Evolutionary conservation across 1,140 invertebrate genomes (phyloP).

Genomic region (Xylocopa sonorina): DNA sequence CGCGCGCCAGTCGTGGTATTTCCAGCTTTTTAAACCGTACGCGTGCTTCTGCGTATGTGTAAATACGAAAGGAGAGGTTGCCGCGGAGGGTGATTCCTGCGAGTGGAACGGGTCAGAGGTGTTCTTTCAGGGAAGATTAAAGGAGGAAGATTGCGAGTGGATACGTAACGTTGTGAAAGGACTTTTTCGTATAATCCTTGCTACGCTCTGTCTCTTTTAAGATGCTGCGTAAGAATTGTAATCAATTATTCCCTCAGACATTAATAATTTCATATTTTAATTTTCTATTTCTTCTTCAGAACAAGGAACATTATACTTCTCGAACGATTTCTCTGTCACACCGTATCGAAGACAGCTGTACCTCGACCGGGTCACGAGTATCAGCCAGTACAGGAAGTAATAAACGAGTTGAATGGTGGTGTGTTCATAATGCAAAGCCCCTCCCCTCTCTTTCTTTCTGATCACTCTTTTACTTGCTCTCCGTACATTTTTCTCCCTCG

Average conservation of each 20-base stretch:
- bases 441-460: conserved; percentile 5
- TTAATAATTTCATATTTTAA: too few species aligned
- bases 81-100: conserved; percentile 32
- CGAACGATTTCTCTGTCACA: background rate
- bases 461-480: background rate
- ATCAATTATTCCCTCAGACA: too few species aligned
- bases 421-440: conserved; percentile 76
- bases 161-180: background rate
- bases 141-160: too few species aligned
- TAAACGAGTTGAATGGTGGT: conserved; percentile 74
- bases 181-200: too few species aligned
- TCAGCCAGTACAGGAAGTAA: conserved; percentile 68
- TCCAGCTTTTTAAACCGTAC: conserved; percentile 10
- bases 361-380: conserved; percentile 31
- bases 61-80: background rate
- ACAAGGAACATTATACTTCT: too few species aligned
- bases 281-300: too few species aligned
- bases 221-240: too few species aligned
- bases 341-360: background rate
- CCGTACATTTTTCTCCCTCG: conserved; percentile 49
- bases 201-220: too few species aligned
- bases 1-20: conserved; percentile 6
- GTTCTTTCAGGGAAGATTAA: background rate
- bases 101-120: background rate
- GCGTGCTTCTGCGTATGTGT: background rate